Evolutionary conservation across 2,113 vertebrate genomes (phyloP).

Genomic region (Daubentonia madagascariensis): DNA sequence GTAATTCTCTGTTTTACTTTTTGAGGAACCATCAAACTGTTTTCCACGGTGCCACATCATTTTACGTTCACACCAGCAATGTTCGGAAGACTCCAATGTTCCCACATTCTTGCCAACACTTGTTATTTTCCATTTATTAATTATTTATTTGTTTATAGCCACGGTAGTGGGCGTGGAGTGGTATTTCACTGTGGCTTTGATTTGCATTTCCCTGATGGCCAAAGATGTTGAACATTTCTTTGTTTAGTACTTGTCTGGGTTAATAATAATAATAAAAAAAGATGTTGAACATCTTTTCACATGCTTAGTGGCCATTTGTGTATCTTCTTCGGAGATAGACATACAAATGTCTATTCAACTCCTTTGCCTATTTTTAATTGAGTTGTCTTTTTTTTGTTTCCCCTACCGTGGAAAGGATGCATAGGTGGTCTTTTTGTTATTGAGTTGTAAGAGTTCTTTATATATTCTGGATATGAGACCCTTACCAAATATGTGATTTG

Average conservation of each 20-base stretch:
- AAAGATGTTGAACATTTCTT: neutral
- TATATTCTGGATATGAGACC: neutral
- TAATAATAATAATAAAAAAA: too few relatives aligned
- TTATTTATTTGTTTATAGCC: neutral
- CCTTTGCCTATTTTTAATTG: neutral
- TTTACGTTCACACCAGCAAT: neutral
- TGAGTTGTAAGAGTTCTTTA: neutral
- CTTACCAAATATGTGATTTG: neutral
- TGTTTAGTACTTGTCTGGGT: too few relatives aligned
- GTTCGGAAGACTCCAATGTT: neutral
- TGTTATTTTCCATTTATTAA: neutral
- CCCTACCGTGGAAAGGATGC: too few relatives aligned
- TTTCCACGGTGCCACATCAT: neutral
- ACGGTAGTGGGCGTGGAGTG: neutral
- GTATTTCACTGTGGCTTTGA: neutral
- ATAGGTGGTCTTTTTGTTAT: neutral
- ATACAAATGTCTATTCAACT: neutral
- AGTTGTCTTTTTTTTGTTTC: too few relatives aligned
- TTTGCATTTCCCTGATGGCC: neutral
- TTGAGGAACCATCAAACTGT: neutral
- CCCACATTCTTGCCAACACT: neutral
- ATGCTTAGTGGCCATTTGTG: neutral
- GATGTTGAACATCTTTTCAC: neutral
- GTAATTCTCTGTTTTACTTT: neutral
- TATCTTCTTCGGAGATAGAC: neutral